These are phyloP conservation scores for Chlorocebus sabaeus DNA, from an alignment of 2,113 vertebrate genomes.

Conservation along the genomic window DNA sequence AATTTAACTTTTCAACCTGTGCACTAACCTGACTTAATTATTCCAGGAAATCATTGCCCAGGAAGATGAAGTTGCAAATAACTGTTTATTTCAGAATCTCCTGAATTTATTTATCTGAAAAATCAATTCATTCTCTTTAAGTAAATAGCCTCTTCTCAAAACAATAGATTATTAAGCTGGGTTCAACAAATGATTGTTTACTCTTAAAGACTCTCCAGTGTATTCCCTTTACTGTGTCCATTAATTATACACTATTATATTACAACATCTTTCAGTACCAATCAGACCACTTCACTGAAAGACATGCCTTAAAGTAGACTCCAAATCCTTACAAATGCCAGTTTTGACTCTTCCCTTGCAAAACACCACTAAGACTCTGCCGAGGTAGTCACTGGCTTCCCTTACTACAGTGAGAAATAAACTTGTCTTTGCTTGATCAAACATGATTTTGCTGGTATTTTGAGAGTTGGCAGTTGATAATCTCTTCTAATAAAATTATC, in stretches of 20 bases:
- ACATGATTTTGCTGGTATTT: not conserved
- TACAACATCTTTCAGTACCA: not conserved
- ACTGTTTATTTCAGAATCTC: not conserved
- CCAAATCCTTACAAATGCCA: not conserved
- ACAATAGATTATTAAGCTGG: not conserved
- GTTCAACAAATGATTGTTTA: not conserved
- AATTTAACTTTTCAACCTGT: conserved; percentile 11
- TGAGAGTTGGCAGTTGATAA: not conserved
- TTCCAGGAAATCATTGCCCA: conserved; percentile 13
- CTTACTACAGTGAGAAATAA: not conserved
- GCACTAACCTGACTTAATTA: not conserved
- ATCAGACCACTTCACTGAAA: not conserved
- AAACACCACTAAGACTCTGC: not conserved
- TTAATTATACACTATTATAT: not conserved
- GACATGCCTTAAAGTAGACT: not conserved
- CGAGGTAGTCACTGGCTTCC: not conserved
- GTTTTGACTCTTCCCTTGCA: not conserved
- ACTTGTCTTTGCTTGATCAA: not conserved
- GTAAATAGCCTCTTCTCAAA: conserved; percentile 4
- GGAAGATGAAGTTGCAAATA: conserved; percentile 3
- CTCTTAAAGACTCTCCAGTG: not conserved
- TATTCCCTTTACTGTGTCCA: not conserved
- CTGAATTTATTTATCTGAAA: not conserved
- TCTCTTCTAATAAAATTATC: conserved; percentile 3
- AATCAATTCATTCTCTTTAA: conserved; percentile 35